Base-by-base conservation (phyloP, 2,797 vertebrate species). In the Danio choprae region DNA sequence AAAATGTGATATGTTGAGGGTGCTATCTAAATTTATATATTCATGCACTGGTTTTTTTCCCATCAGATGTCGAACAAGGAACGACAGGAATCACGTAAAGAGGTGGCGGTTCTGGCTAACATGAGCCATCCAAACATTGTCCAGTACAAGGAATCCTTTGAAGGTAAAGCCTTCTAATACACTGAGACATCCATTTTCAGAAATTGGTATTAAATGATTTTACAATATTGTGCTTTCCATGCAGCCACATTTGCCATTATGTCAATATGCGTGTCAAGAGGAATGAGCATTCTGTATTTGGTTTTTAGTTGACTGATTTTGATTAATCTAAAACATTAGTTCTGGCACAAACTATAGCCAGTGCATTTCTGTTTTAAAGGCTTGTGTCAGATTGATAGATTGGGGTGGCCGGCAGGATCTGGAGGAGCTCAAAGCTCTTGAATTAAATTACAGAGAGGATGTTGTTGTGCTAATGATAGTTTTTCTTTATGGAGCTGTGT, bases 121-220 rank as follows among this genome's bases (percentile, higher is more conserved):
- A 98, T 99, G 97, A 99, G 97, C 87, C 98, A 99, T 89, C 98
- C 98, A 5, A 99, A 99, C 90, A 97, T 99, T 81, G 96, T 99
- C 64, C 94, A 98, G 80, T 99, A 99, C 48, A 96, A 93, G 89
- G 97, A 98, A 87, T 98, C 97, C 58, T 99, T 99, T 95, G 97
- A 99, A 97, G 98, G 98, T 99, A 88, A 88, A 88, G 89, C 18
- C 6, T 4, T 64, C 55, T 46, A 20, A 1, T 69, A n/a, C 15
- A 0, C 29, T 1, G 2, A 22, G 3, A 4, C 22, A 53, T 18
- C 8, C n/a, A 22, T 46, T 22, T 20, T 67, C 1, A 44, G 9
- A 29, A n/a, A 20, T 63, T 18, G 20, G 0, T 40, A 41, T 69
- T 15, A 4, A 62, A 41, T 41, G 5, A 15, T 13, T 40, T 46